A percentile compares a stretch with the other conserved stretches of the same genome.
These are phyloP conservation scores for Chloroceryle inda DNA, from an alignment of 2,797 vertebrate species.

Conservation along the genomic window DNA sequence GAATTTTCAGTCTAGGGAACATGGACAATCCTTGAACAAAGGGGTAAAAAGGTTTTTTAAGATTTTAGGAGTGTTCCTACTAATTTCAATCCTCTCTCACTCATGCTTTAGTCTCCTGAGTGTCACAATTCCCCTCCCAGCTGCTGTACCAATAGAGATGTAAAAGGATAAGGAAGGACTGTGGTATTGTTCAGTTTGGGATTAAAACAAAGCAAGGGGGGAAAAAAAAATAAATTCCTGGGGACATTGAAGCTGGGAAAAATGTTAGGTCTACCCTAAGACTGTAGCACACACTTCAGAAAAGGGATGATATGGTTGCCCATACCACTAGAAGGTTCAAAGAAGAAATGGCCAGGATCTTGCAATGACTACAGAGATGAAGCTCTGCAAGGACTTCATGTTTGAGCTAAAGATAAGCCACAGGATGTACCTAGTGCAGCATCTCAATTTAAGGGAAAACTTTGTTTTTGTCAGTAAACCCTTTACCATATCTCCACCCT, in stretches of 20 bases:
- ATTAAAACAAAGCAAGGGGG: background rate
- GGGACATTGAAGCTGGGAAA: background rate
- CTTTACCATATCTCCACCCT: background rate
- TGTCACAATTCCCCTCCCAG: background rate
- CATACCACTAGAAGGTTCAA: background rate
- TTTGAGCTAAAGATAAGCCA: background rate
- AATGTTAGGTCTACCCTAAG: background rate
- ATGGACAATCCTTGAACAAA: background rate
- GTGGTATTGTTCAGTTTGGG: background rate
- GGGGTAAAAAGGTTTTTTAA: background rate
- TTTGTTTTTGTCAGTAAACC: background rate
- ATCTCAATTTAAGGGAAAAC: background rate
- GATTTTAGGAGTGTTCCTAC: background rate
- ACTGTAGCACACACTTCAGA: background rate
- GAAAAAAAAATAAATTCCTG: accelerated
- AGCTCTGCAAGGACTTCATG: background rate
- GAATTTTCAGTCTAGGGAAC: background rate
- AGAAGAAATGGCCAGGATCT: background rate
- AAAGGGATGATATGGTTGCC: background rate
- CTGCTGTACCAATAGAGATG: background rate
- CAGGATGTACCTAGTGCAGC: background rate
- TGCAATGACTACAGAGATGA: background rate
- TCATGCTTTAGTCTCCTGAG: background rate
- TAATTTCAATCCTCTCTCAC: background rate
- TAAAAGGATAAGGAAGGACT: background rate